phyloP scores from a whole-genome alignment of 2,888 invertebrate species.

The Leptinotarsa tumamoca region DNA sequence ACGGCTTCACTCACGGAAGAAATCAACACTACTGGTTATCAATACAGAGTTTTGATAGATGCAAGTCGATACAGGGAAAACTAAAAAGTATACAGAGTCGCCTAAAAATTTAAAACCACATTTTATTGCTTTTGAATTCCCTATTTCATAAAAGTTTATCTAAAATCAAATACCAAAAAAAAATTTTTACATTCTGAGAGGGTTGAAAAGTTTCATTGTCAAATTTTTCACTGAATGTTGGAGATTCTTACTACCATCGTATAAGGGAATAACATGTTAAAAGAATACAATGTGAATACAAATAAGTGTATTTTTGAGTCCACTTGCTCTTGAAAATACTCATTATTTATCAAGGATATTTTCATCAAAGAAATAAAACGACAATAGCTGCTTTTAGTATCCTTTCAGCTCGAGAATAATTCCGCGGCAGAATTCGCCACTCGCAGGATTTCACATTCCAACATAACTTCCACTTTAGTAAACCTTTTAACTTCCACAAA shows the following conservation, averaged over 20 bases:
- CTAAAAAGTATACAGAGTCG: no score
- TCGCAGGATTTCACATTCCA: slow-evolving; percentile 2
- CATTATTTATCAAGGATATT: background rate
- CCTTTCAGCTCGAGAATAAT: background rate
- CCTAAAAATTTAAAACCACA: no score
- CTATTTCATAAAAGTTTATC: no score
- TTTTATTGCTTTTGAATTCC: no score
- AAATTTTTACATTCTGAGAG: no score
- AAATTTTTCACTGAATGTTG: no score
- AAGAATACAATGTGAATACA: no score
- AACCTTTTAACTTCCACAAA: slow-evolving; percentile 8
- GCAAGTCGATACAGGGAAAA: background rate
- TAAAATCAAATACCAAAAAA: no score
- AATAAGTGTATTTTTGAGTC: no score
- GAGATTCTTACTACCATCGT: no score
- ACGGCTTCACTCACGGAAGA: background rate
- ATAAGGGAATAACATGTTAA: no score
- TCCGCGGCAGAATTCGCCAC: background rate
- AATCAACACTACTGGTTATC: background rate
- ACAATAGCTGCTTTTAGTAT: background rate
- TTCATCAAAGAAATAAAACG: background rate
- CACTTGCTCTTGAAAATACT: background rate
- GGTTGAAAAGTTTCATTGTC: no score
- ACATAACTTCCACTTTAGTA: background rate
- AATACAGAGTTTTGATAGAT: background rate